Evolutionary conservation across 30 jellyfish, hydroid and myxozoan species (phyloP).

Genomic region (Aurelia aurita complex sp. Pacific): DNA sequence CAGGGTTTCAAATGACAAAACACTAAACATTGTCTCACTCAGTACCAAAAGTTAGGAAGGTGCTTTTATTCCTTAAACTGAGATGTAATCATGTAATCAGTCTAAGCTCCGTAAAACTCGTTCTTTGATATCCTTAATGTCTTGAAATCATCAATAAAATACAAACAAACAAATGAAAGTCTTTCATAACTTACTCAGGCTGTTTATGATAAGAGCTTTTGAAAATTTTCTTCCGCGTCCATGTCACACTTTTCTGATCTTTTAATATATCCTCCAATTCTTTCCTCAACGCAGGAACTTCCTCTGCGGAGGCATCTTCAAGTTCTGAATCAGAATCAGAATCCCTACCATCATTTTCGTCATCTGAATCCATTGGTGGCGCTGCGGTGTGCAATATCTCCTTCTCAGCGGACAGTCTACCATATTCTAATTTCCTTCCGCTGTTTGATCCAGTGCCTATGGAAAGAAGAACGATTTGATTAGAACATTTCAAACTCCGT

Average conservation of each 20-base stretch:
- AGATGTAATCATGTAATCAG: too few relatives aligned
- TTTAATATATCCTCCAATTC: slow-evolving; percentile 17
- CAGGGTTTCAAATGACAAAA: too few relatives aligned
- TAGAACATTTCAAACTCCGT: too few relatives aligned
- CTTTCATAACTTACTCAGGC: slow-evolving; percentile 27
- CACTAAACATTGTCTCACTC: too few relatives aligned
- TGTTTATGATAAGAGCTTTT: slow-evolving; percentile 38
- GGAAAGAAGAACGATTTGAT: too few relatives aligned
- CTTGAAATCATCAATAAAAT: not conserved
- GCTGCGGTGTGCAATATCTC: slow-evolving; percentile 5
- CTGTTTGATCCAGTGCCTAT: too few relatives aligned
- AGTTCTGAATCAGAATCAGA: slow-evolving; percentile 26
- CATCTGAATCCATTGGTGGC: slow-evolving; percentile 8
- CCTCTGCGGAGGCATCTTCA: slow-evolving; percentile 60
- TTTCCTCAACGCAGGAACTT: slow-evolving; percentile 38
- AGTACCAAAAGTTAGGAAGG: too few relatives aligned
- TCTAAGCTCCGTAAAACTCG: too few relatives aligned
- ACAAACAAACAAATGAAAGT: not conserved
- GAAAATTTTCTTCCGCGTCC: slow-evolving; percentile 55
- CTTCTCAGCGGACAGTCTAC: not conserved
- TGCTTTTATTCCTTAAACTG: too few relatives aligned
- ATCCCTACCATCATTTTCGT: slow-evolving; percentile 34
- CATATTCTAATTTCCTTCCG: too few relatives aligned
- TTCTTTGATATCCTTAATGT: too few relatives aligned
- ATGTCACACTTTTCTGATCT: not conserved